A percentile compares a stretch with the other conserved stretches of the same genome.
phyloP scores from a whole-genome alignment of 2,113 vertebrate species.

The Ginglymostoma cirratum region DNA sequence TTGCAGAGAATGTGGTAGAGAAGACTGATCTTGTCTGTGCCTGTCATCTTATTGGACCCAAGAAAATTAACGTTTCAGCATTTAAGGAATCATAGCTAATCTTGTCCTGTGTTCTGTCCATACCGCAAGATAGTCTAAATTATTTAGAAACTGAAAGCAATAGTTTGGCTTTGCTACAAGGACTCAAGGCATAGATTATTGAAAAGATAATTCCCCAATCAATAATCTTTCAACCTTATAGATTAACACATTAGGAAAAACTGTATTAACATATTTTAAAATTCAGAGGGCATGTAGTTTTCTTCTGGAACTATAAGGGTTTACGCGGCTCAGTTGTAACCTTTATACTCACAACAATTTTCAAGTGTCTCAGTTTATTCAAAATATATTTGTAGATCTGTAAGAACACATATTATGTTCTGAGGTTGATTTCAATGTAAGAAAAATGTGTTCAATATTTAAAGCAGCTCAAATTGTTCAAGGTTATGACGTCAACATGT shows the following conservation, averaged over 20 bases:
- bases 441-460: neutral
- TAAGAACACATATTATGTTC: neutral
- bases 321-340: neutral
- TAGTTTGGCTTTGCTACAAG: neutral
- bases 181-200: too few species aligned
- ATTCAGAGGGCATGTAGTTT: neutral
- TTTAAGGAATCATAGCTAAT: neutral
- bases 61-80: conserved; percentile 13
- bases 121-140: conserved; percentile 25
- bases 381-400: neutral
- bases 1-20: neutral
- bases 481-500: neutral
- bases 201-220: neutral
- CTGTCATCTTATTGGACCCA: neutral
- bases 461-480: neutral
- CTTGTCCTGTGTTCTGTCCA: neutral
- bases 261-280: conserved; percentile 1
- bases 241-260: neutral
- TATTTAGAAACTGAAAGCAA: neutral
- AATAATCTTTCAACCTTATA: neutral
- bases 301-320: neutral
- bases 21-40: neutral
- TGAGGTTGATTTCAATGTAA: neutral
- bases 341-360: neutral
- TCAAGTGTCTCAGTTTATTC: neutral